A percentile compares a stretch with the other conserved stretches of the same genome.
These are phyloP conservation scores for Cepaea hortensis DNA, from an alignment of 2,888 invertebrate genomes.

Conservation along the genomic window DNA sequence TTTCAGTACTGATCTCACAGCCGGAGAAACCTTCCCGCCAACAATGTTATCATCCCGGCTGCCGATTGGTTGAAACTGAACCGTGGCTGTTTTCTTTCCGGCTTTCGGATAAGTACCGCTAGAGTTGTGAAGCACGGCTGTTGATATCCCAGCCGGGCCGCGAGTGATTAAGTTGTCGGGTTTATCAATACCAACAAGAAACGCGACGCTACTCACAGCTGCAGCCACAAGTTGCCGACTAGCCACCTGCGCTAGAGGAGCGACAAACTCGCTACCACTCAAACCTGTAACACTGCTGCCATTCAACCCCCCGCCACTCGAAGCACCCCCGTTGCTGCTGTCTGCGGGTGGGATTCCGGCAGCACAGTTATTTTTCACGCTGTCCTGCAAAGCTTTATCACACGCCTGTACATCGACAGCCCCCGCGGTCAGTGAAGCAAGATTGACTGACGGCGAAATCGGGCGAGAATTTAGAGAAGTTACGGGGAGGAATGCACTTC, in stretches of 20 bases:
- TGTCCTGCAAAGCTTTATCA: background rate
- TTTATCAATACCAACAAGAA: constrained; percentile 29
- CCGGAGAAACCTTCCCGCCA: constrained; percentile 32
- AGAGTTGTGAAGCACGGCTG: background rate
- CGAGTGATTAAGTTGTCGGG: constrained; percentile 23
- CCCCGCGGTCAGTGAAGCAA: background rate
- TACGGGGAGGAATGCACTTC: background rate
- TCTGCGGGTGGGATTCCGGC: background rate
- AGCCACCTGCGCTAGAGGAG: constrained; percentile 42
- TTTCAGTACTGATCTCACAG: constrained; percentile 41
- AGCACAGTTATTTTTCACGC: no score
- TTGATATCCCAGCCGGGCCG: background rate
- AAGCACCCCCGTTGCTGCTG: background rate
- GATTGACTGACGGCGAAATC: background rate
- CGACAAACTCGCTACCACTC: constrained; percentile 42
- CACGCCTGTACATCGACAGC: background rate
- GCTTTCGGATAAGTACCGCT: background rate
- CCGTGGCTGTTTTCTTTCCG: constrained; percentile 41
- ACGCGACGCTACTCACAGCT: constrained; percentile 43
- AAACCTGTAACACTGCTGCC: constrained; percentile 3
- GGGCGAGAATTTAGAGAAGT: background rate
- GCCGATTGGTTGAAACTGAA: constrained; percentile 45
- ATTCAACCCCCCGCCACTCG: background rate
- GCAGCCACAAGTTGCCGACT: constrained; percentile 45
- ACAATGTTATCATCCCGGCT: constrained; percentile 45